phyloP scores from a whole-genome alignment of 2,797 vertebrate genomes.

The Enteromius treurensis region DNA sequence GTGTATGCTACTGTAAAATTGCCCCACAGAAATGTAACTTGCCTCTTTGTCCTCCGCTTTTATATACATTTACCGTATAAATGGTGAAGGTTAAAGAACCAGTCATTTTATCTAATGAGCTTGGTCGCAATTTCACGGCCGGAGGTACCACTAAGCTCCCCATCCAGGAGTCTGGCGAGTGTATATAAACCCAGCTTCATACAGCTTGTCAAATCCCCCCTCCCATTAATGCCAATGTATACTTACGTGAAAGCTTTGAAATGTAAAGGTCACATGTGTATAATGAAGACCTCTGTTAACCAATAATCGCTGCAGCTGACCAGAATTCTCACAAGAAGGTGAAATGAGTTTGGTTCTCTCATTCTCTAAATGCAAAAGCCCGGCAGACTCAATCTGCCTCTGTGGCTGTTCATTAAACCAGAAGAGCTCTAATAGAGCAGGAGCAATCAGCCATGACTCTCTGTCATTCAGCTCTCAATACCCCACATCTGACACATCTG shows the following conservation, averaged over 20 bases:
- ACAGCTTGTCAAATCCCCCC: constrained; percentile 17
- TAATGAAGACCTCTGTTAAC: constrained; percentile 43
- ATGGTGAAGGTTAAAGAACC: neutral
- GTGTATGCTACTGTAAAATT: neutral
- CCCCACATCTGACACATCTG: constrained; percentile 39
- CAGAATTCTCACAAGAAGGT: constrained; percentile 28
- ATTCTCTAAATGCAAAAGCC: constrained; percentile 47
- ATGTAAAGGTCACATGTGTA: constrained; percentile 52
- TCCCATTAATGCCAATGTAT: constrained; percentile 38
- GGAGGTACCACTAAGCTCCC: constrained; percentile 8
- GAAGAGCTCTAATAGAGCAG: constrained; percentile 46
- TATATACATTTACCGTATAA: neutral
- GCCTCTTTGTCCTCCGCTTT: neutral
- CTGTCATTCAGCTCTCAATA: constrained; percentile 43
- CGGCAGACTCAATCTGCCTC: constrained; percentile 36
- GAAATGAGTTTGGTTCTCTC: constrained; percentile 40
- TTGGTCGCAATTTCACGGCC: constrained; percentile 2
- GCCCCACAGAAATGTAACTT: neutral
- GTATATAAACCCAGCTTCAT: constrained; percentile 17
- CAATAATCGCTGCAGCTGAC: constrained; percentile 19
- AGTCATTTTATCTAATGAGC: neutral
- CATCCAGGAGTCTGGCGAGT: constrained; percentile 22
- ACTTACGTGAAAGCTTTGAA: constrained; percentile 43
- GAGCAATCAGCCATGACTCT: constrained; percentile 48
- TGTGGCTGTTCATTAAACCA: constrained; percentile 51